phyloP scores from a whole-genome alignment of 2,888 invertebrate species.

The Apamea anceps region DNA sequence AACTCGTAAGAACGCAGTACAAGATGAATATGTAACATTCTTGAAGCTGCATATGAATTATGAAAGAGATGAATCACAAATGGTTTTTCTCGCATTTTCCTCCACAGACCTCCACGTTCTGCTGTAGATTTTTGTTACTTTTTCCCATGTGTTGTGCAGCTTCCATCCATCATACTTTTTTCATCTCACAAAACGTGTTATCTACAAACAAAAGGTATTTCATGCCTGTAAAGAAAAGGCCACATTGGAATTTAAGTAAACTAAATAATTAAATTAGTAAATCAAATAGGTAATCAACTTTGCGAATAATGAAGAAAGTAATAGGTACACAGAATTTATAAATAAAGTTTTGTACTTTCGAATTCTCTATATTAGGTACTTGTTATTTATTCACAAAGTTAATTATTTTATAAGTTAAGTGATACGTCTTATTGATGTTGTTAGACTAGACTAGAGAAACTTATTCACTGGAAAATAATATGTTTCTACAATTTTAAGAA shows the following conservation, averaged over 20 bases:
- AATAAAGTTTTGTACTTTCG: background rate
- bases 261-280: background rate
- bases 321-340: too few species aligned
- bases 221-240: background rate
- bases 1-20: background rate
- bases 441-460: background rate
- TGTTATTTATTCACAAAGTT: background rate
- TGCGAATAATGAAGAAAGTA: background rate
- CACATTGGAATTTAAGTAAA: background rate
- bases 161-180: slow-evolving; percentile 15
- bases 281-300: background rate
- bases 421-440: background rate
- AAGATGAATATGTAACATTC: slow-evolving; percentile 33
- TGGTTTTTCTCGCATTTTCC: slow-evolving; percentile 18
- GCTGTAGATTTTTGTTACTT: background rate
- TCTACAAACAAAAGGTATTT: background rate
- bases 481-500: background rate
- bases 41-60: slow-evolving; percentile 30
- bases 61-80: slow-evolving; percentile 19
- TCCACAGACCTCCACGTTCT: background rate
- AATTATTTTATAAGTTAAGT: background rate
- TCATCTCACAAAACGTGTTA: background rate
- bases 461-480: background rate
- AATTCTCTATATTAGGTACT: background rate
- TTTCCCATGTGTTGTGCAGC: background rate